phyloP scores from a whole-genome alignment of 2,888 invertebrate genomes.

The Cephus spinipes region DNA sequence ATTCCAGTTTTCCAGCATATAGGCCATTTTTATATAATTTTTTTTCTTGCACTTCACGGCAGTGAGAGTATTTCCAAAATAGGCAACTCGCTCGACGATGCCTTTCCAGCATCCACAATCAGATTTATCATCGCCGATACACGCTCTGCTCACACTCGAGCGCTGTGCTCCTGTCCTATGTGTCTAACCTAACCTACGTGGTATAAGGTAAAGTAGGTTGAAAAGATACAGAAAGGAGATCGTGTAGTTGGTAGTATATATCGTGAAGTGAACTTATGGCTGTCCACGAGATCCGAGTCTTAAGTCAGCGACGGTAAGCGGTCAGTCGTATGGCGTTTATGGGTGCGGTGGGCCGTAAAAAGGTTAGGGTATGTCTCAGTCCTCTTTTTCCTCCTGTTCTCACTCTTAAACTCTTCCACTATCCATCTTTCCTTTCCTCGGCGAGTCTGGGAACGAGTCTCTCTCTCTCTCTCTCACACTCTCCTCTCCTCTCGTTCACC shows the following conservation, averaged over 20 bases:
- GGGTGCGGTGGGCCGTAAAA: conserved; percentile 20
- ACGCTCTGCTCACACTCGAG: too few relatives aligned
- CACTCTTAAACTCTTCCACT: too few relatives aligned
- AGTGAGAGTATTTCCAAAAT: too few relatives aligned
- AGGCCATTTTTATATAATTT: too few relatives aligned
- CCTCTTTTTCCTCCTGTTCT: neutral
- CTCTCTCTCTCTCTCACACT: neutral
- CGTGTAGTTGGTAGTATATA: neutral
- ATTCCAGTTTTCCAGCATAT: too few relatives aligned
- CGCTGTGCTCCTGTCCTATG: too few relatives aligned
- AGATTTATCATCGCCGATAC: too few relatives aligned
- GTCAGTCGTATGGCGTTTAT: conserved; percentile 15
- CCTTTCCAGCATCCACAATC: too few relatives aligned
- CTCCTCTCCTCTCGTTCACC: neutral
- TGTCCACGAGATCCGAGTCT: conserved; percentile 6
- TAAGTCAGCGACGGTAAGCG: conserved; percentile 3
- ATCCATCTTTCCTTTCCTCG: neutral
- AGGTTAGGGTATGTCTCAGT: conserved; percentile 9
- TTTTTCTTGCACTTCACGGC: too few relatives aligned
- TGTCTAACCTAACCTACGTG: conserved; percentile 4
- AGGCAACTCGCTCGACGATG: too few relatives aligned
- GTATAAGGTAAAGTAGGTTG: conserved; percentile 4
- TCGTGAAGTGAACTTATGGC: conserved; percentile 3
- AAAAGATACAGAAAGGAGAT: conserved; percentile 1
- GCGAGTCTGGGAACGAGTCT: neutral